A percentile compares a stretch with the other conserved stretches of the same genome.
Conservation (phyloP, 2,888 invertebrate species). For the Seira sanloemensis region DNA sequence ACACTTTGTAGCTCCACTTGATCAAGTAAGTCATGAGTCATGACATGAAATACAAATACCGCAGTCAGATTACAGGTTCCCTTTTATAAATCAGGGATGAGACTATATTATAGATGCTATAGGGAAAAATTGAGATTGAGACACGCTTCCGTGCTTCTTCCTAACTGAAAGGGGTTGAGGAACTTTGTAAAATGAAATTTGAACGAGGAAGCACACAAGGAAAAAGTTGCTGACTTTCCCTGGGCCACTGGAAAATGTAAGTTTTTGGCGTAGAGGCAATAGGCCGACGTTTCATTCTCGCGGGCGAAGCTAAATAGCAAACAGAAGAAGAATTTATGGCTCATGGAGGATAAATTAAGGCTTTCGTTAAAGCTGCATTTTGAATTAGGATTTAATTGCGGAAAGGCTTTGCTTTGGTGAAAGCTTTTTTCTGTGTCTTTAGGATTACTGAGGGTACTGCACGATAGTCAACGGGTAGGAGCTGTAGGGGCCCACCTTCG, state of each 20-base stretch:
- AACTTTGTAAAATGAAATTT: constrained; percentile 11
- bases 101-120: neutral
- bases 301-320: neutral
- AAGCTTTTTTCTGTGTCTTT: too few relatives aligned
- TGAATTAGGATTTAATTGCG: neutral
- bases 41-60: neutral
- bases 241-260: constrained; percentile 27
- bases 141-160: neutral
- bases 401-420: neutral
- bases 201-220: constrained; percentile 20
- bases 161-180: constrained; percentile 33
- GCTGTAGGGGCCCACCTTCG: too few relatives aligned
- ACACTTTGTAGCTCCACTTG: neutral
- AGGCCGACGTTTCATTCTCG: neutral
- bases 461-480: too few relatives aligned
- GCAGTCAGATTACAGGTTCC: neutral
- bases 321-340: neutral
- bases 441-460: too few relatives aligned
- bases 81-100: neutral
- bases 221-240: constrained; percentile 2
- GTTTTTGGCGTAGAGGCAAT: neutral
- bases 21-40: neutral
- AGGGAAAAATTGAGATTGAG: neutral
- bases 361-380: neutral
- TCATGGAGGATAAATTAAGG: neutral